phyloP scores from a whole-genome alignment of 2,113 vertebrate species.

The cat (Felis catus) region F.catus_Fca126_mat1.0 CM031417.1:21301001-21301500 shows the following conservation, averaged over 20 bases:
- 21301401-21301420: background rate
- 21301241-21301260: background rate
- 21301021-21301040: background rate
- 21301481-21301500: background rate
- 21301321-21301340: background rate
- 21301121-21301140: background rate
- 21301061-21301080: background rate
- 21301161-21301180: background rate
- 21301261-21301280: background rate
- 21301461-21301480: background rate
- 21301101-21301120: background rate
- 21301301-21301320: background rate
- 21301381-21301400: background rate
- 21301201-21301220: background rate
- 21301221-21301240: background rate
- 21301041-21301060: background rate
- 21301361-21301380: constrained; percentile 3
- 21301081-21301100: background rate
- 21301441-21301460: background rate
- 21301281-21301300: background rate
- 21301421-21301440: background rate
- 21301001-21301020: background rate
- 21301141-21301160: accelerated
- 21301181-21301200: background rate
- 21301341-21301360: background rate